Percentiles rank a stretch among this genome's conserved stretches.
These are phyloP conservation scores for Sinella curviseta DNA, from an alignment of 1,140 invertebrate species.

Conservation along the genomic window DNA sequence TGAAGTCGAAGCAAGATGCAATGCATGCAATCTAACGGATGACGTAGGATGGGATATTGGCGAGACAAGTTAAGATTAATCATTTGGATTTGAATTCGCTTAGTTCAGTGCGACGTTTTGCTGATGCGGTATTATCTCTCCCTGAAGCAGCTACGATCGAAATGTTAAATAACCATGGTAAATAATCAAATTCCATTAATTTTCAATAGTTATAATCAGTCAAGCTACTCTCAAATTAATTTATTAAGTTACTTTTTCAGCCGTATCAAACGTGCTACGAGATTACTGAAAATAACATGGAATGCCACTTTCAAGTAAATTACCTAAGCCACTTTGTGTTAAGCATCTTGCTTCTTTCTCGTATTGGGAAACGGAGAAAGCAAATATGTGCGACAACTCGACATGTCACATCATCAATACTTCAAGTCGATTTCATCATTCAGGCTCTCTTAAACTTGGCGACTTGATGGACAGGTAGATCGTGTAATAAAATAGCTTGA, in stretches of 20 bases:
- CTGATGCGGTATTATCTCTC: conserved; percentile 64
- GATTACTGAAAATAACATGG: conserved; percentile 75
- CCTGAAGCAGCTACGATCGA: conserved; percentile 65
- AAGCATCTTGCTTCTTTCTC: conserved; percentile 75
- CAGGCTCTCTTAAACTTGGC: too few species aligned
- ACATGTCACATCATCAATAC: conserved; percentile 50
- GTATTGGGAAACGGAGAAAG: conserved; percentile 64
- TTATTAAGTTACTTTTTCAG: conserved; percentile 26
- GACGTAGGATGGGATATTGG: too few species aligned
- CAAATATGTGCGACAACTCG: conserved; percentile 82
- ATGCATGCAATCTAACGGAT: too few species aligned
- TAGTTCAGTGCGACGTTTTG: conserved; percentile 74
- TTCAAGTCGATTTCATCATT: too few species aligned
- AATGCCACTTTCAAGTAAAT: conserved; percentile 79
- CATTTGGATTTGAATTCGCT: conserved; percentile 66
- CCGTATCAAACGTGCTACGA: conserved; percentile 67
- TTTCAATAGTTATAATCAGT: too few species aligned
- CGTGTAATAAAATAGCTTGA: too few species aligned
- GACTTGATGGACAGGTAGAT: too few species aligned
- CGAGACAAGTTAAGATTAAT: conserved; percentile 58
- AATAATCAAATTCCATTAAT: conserved; percentile 47
- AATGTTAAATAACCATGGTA: conserved; percentile 80
- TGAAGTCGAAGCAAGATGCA: conserved; percentile 57
- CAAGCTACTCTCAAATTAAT: neutral
- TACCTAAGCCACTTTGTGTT: conserved; percentile 85